Evolutionary conservation across 1,140 invertebrate species (phyloP).

Genomic region (Harlomillsia oculata): DNA sequence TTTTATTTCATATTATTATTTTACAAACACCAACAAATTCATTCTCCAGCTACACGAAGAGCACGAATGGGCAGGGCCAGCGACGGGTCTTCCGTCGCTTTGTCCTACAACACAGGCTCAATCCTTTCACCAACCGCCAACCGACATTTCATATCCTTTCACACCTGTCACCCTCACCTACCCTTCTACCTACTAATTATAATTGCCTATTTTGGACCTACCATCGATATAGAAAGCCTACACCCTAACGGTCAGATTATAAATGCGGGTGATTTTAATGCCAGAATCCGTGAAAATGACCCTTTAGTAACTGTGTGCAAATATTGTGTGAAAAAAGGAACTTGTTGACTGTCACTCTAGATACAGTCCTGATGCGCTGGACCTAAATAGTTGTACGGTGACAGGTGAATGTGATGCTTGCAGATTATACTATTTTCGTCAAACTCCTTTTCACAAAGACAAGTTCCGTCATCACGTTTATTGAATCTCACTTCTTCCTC

Average conservation of each 20-base stretch:
- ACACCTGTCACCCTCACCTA: too few relatives aligned
- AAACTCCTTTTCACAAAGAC: background rate
- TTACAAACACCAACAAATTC: too few relatives aligned
- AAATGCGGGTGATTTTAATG: slow-evolving; percentile 3
- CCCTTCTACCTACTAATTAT: too few relatives aligned
- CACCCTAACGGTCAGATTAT: background rate
- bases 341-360: background rate
- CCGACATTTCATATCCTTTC: too few relatives aligned
- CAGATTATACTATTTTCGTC: background rate
- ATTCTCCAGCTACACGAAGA: too few relatives aligned
- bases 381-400: background rate
- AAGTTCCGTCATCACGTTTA: slow-evolving; percentile 7
- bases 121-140: too few relatives aligned
- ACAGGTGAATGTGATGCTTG: background rate
- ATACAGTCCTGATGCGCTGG: slow-evolving; percentile 6
- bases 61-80: too few relatives aligned
- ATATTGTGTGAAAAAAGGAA: background rate
- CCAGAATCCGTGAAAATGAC: background rate
- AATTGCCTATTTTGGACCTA: too few relatives aligned
- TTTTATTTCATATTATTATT: too few relatives aligned
- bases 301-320: slow-evolving; percentile 5
- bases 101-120: too few relatives aligned
- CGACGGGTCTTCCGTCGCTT: too few relatives aligned
- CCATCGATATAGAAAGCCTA: too few relatives aligned
- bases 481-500: background rate